Percentiles rank a stretch among this genome's conserved stretches.
These are phyloP conservation scores for Conomelus anceps DNA, from an alignment of 2,888 invertebrate species.

Conservation along the genomic window DNA sequence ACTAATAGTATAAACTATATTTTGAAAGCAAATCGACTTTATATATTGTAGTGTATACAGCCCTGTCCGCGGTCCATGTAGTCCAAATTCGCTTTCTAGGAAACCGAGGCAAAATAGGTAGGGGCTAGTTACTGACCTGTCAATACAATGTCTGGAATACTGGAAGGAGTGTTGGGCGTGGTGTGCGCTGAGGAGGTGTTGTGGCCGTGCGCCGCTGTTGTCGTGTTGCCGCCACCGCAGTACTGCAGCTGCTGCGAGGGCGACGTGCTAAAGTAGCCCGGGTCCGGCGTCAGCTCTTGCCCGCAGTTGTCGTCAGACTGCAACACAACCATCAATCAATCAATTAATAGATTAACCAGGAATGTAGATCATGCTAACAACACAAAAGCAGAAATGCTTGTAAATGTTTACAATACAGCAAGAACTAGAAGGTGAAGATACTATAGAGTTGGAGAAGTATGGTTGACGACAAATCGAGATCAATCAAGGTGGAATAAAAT, in stretches of 20 bases:
- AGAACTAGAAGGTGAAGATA: too few species aligned
- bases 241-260: slow-evolving; percentile 49
- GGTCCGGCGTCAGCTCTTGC: slow-evolving; percentile 46
- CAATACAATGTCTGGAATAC: slow-evolving; percentile 74
- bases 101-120: background rate
- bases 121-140: slow-evolving; percentile 56
- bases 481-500: too few species aligned
- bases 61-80: too few species aligned
- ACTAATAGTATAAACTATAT: too few species aligned
- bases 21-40: too few species aligned
- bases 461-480: too few species aligned
- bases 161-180: slow-evolving; percentile 69
- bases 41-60: too few species aligned
- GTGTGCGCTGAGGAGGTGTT: slow-evolving; percentile 41
- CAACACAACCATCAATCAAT: slow-evolving; percentile 1
- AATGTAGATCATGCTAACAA: too few species aligned
- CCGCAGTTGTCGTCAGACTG: slow-evolving; percentile 36
- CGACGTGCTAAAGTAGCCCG: slow-evolving; percentile 56
- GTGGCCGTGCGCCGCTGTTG: slow-evolving; percentile 39
- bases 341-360: slow-evolving; percentile 6
- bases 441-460: too few species aligned
- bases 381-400: too few species aligned
- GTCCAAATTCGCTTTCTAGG: background rate
- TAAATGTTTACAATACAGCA: too few species aligned
- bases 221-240: slow-evolving; percentile 41